A percentile compares a stretch with the other conserved stretches of the same genome.
Evolutionary conservation across 1,140 invertebrate genomes (phyloP).

Genomic region (Eulimnadia texana): DNA sequence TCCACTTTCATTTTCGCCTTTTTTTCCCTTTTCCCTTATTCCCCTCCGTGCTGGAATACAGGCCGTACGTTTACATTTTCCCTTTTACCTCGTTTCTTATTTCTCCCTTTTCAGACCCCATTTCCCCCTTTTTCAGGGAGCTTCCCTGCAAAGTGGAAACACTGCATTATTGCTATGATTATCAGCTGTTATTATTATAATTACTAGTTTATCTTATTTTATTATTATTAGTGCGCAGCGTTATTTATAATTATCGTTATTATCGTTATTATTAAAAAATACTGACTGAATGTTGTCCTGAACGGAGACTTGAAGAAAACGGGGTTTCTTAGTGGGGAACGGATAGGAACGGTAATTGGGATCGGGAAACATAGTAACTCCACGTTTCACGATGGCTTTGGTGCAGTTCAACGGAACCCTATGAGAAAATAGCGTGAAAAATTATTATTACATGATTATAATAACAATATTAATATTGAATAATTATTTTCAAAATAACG

Average conservation of each 20-base stretch:
- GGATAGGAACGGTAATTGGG: conserved; percentile 52
- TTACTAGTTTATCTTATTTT: too few species aligned
- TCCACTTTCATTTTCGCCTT: too few species aligned
- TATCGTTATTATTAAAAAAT: neutral
- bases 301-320: conserved; percentile 46
- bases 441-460: conserved; percentile 41
- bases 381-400: conserved; percentile 43
- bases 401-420: conserved; percentile 49
- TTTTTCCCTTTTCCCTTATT: too few species aligned
- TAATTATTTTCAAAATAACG: neutral
- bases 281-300: conserved; percentile 37
- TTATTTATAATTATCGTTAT: neutral
- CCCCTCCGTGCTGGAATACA: too few species aligned
- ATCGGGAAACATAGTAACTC: conserved; percentile 43
- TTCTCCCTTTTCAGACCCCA: too few species aligned
- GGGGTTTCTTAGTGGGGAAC: conserved; percentile 22
- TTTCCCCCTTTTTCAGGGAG: too few species aligned
- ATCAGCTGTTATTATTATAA: too few species aligned
- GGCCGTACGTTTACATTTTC: too few species aligned
- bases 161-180: too few species aligned
- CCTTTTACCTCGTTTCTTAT: too few species aligned
- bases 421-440: conserved; percentile 37
- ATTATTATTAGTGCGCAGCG: too few species aligned
- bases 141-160: too few species aligned
- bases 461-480: conserved; percentile 41